These are phyloP conservation scores for Ophioninae sp. DNA, from an alignment of 2,888 invertebrate species.

Conservation along the genomic window DNA sequence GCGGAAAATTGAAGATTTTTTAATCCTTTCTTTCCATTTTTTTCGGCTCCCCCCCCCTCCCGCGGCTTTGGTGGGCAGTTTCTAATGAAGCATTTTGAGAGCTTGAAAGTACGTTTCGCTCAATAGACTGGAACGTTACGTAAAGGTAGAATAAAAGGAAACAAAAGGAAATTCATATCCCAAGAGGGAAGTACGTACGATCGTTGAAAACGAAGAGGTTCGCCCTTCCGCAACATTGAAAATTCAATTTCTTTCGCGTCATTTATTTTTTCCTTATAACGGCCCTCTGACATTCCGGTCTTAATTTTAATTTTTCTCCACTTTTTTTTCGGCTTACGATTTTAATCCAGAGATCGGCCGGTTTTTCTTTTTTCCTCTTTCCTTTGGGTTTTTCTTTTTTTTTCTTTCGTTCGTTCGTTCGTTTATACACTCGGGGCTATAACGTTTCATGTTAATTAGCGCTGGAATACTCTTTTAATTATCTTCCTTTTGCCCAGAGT, in stretches of 20 bases:
- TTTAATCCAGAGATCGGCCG: slow-evolving; percentile 8
- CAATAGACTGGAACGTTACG: background rate
- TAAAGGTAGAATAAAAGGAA: slow-evolving; percentile 6
- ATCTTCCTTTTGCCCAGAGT: background rate
- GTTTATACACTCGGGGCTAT: background rate
- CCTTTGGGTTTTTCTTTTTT: background rate
- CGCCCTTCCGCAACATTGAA: slow-evolving; percentile 35
- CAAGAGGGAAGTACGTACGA: slow-evolving; percentile 14
- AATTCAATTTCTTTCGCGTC: slow-evolving; percentile 38
- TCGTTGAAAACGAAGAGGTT: slow-evolving; percentile 27
- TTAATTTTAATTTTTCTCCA: background rate
- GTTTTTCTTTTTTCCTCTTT: background rate
- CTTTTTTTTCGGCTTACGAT: slow-evolving; percentile 5
- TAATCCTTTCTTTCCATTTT: background rate
- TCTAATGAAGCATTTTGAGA: slow-evolving; percentile 31
- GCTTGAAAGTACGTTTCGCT: slow-evolving; percentile 37
- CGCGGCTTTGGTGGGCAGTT: slow-evolving; percentile 18
- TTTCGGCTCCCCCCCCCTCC: slow-evolving; percentile 8
- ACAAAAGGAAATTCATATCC: slow-evolving; percentile 3
- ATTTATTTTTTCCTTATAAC: background rate
- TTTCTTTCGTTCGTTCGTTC: background rate
- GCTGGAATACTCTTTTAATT: slow-evolving; percentile 4
- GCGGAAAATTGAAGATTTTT: slow-evolving; percentile 71
- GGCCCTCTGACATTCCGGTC: background rate
- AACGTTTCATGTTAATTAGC: slow-evolving; percentile 27